These are phyloP conservation scores for Drosophila nebulosa DNA, from an alignment of 1,140 invertebrate species.

Conservation along the genomic window DNA sequence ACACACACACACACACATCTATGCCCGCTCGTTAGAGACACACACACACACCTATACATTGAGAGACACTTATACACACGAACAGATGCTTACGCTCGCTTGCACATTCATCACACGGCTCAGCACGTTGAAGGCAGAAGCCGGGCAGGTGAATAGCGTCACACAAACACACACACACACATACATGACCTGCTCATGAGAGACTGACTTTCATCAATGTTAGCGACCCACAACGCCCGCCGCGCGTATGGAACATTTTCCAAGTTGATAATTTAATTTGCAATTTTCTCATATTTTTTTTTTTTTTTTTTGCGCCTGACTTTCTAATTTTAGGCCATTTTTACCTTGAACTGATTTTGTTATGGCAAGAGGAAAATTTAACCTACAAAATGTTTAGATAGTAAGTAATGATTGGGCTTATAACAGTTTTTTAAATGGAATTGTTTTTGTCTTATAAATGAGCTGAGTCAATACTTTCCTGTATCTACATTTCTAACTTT, in stretches of 20 bases:
- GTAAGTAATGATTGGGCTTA: background rate
- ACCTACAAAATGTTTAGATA: background rate
- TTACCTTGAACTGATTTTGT: slow-evolving; percentile 60
- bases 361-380: slow-evolving; percentile 13
- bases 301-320: slow-evolving; percentile 23
- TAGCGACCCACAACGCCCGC: slow-evolving; percentile 4
- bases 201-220: slow-evolving; percentile 49
- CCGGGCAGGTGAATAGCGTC: slow-evolving; percentile 6
- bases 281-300: slow-evolving; percentile 29
- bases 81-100: slow-evolving; percentile 70
- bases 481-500: background rate
- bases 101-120: slow-evolving; percentile 75
- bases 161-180: slow-evolving; percentile 6
- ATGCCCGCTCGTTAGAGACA: slow-evolving; percentile 56
- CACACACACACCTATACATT: slow-evolving; percentile 5
- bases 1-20: slow-evolving; percentile 17
- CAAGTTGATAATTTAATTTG: slow-evolving; percentile 76
- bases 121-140: slow-evolving; percentile 44
- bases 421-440: background rate
- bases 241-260: slow-evolving; percentile 45
- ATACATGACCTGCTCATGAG: slow-evolving; percentile 13
- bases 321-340: slow-evolving; percentile 67
- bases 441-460: no score
- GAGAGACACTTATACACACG: slow-evolving; percentile 54
- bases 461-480: no score